A percentile compares a stretch with the other conserved stretches of the same genome.
Evolutionary conservation across 2,888 invertebrate genomes (phyloP).

Genomic region (Leptinotarsa rubiginosa): DNA sequence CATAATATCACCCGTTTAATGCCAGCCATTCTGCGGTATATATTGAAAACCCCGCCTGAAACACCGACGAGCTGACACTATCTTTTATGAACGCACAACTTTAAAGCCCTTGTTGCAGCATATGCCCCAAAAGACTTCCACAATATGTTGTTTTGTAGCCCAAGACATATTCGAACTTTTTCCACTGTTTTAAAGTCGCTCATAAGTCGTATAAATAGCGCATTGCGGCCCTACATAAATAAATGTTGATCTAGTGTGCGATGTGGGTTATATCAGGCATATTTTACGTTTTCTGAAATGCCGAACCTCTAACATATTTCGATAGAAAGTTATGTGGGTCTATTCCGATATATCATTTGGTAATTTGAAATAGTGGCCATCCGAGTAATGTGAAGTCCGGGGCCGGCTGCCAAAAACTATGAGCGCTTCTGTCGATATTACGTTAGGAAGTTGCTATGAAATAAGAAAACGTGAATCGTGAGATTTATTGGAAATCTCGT

Average conservation of each 20-base stretch:
- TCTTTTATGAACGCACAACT: slow-evolving; percentile 11
- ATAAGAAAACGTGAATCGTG: slow-evolving; percentile 4
- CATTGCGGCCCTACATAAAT: slow-evolving; percentile 51
- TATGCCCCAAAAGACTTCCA: slow-evolving; percentile 4
- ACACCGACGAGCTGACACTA: slow-evolving; percentile 1
- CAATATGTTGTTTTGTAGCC: slow-evolving; percentile 11
- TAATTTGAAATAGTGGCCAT: slow-evolving; percentile 38
- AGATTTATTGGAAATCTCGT: not conserved
- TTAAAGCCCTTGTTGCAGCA: slow-evolving; percentile 10
- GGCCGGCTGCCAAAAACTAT: slow-evolving; percentile 34
- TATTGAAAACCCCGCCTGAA: slow-evolving; percentile 11
- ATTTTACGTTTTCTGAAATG: slow-evolving; percentile 37
- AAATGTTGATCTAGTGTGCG: slow-evolving; percentile 46
- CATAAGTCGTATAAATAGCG: slow-evolving; percentile 49
- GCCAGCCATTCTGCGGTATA: slow-evolving; percentile 9
- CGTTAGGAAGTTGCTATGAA: not conserved
- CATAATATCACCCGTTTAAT: not conserved
- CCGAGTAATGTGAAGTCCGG: slow-evolving; percentile 30
- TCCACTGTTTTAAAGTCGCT: slow-evolving; percentile 24
- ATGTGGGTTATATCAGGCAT: slow-evolving; percentile 33
- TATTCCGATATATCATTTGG: slow-evolving; percentile 35
- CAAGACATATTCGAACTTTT: slow-evolving; percentile 1
- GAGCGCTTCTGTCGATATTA: slow-evolving; percentile 11
- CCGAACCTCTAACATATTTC: slow-evolving; percentile 39
- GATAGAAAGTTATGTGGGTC: slow-evolving; percentile 35